Conservation (phyloP, 2,797 vertebrate species). For the Pempheris klunzingeri region DNA sequence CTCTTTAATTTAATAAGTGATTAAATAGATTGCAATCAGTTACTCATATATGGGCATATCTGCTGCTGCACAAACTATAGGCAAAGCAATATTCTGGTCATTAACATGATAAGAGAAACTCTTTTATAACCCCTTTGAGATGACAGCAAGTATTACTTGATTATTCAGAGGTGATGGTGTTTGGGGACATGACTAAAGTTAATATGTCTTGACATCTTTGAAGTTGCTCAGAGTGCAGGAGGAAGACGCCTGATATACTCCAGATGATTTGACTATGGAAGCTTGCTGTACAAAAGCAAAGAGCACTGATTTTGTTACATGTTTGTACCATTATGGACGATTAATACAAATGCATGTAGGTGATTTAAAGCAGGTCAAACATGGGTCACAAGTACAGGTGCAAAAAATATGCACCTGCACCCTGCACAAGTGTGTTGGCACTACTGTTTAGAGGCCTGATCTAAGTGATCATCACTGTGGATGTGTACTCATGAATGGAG, state of each 20-base stretch:
- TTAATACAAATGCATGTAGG: background rate
- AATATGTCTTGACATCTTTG: conserved; percentile 30
- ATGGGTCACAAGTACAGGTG: background rate
- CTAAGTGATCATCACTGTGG: conserved; percentile 27
- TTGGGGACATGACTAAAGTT: conserved; percentile 13
- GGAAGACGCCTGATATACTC: background rate
- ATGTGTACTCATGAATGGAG: conserved; percentile 18
- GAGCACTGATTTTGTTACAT: background rate
- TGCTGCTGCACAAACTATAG: background rate
- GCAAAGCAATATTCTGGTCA: conserved; percentile 12
- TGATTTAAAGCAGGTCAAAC: background rate
- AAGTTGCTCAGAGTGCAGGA: conserved; percentile 11
- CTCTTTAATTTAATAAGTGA: background rate
- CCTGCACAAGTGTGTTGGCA: conserved; percentile 13
- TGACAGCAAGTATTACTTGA: conserved; percentile 5
- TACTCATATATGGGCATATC: background rate
- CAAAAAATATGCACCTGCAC: background rate
- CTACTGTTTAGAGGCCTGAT: conserved; percentile 32
- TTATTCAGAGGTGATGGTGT: conserved; percentile 17
- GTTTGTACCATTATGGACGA: background rate
- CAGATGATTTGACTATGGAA: conserved; percentile 16
- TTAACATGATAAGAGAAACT: conserved; percentile 29
- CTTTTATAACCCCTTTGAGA: conserved; percentile 20
- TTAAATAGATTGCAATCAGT: conserved; percentile 5
- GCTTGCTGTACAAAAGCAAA: background rate